Conservation (phyloP, 1,140 invertebrate species). For the Saccostrea echinata region DNA sequence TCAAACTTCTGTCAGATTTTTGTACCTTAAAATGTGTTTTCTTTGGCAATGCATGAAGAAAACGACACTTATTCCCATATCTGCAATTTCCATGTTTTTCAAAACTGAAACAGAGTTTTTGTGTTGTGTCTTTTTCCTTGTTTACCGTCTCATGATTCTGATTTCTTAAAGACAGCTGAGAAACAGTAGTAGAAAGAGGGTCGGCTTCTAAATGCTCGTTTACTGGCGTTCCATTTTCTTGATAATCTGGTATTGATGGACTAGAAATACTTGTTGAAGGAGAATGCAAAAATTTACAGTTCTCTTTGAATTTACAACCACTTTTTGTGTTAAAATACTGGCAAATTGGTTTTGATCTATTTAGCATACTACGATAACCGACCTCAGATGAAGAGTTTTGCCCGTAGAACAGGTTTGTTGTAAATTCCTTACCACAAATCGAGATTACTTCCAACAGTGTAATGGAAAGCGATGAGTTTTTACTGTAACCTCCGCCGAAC, state of each 20-base stretch:
- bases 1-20: neutral
- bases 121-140: neutral
- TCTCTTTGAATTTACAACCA: constrained; percentile 58
- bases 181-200: neutral
- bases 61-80: constrained; percentile 54
- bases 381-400: neutral
- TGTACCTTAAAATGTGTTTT: constrained; percentile 21
- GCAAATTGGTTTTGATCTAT: constrained; percentile 48
- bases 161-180: neutral
- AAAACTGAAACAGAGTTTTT: constrained; percentile 50
- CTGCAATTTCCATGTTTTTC: constrained; percentile 53
- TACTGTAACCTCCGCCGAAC: neutral
- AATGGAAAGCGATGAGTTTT: neutral
- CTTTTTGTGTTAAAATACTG: constrained; percentile 54
- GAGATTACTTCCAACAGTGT: neutral
- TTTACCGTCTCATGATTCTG: constrained; percentile 46
- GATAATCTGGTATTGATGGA: neutral
- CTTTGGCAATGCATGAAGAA: constrained; percentile 41
- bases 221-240: constrained; percentile 29
- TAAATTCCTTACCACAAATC: neutral
- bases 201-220: neutral
- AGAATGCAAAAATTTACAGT: constrained; percentile 54
- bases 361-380: constrained; percentile 43
- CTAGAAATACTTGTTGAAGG: constrained; percentile 9
- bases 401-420: neutral